These are phyloP conservation scores for Oreochromis tanganicae DNA, from an alignment of 2,113 vertebrate genomes.

Conservation along the genomic window DNA sequence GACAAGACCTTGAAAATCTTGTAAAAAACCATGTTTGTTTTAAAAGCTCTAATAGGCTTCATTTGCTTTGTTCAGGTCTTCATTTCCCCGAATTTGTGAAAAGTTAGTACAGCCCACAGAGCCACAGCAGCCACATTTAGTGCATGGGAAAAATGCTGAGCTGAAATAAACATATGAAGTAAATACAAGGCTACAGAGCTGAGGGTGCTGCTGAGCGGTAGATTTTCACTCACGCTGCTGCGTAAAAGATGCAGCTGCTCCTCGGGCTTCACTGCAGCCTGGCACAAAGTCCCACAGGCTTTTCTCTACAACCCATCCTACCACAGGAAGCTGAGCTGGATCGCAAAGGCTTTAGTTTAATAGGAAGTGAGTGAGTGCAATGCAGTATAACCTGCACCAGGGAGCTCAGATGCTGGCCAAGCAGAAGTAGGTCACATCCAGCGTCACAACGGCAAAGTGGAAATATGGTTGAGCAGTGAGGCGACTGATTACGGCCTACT, in stretches of 20 bases:
- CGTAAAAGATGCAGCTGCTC: not conserved
- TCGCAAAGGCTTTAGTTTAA: slow-evolving; percentile 11
- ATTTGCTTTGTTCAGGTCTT: not conserved
- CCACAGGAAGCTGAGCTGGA: slow-evolving; percentile 2
- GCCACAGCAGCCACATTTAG: not conserved
- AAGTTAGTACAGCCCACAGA: not conserved
- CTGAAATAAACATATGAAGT: not conserved
- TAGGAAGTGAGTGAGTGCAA: slow-evolving; percentile 24
- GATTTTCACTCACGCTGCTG: not conserved
- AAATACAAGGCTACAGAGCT: not conserved
- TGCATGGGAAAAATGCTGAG: not conserved
- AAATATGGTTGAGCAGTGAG: slow-evolving; percentile 22
- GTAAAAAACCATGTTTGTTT: not conserved
- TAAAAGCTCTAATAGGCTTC: not conserved
- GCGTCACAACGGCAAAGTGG: slow-evolving; percentile 36
- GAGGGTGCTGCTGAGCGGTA: not conserved
- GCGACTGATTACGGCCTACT: slow-evolving; percentile 48
- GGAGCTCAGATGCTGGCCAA: slow-evolving; percentile 43
- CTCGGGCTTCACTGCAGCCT: slow-evolving; percentile 7
- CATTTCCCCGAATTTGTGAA: not conserved
- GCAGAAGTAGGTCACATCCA: slow-evolving; percentile 54
- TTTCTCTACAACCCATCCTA: not conserved
- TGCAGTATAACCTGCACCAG: slow-evolving; percentile 54
- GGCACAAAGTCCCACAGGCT: slow-evolving; percentile 36
- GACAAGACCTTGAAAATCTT: not conserved